These are phyloP conservation scores for Morone chrysops DNA, from an alignment of 2,113 vertebrate species.

Conservation along the genomic window DNA sequence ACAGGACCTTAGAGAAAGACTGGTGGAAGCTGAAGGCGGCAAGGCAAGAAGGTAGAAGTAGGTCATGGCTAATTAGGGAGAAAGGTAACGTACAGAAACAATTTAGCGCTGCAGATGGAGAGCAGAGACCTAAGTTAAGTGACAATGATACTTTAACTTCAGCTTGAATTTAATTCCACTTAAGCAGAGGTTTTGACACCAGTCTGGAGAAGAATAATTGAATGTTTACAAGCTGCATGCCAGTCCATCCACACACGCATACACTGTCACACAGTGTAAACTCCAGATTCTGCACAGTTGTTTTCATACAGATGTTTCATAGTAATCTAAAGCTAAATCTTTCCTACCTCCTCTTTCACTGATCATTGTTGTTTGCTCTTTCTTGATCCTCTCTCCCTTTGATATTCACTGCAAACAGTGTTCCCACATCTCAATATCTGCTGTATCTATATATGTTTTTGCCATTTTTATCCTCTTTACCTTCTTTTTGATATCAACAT, in stretches of 20 bases:
- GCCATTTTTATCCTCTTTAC: constrained; percentile 38
- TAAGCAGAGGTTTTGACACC: constrained; percentile 34
- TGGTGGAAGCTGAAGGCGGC: constrained; percentile 47
- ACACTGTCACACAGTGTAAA: constrained; percentile 20
- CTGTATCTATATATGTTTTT: constrained; percentile 33
- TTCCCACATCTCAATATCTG: constrained; percentile 36
- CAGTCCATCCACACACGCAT: background rate
- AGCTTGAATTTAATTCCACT: constrained; percentile 37
- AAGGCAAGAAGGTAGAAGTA: constrained; percentile 59
- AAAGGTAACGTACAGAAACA: constrained; percentile 52
- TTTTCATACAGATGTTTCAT: constrained; percentile 31
- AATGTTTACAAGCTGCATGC: constrained; percentile 29
- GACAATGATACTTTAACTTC: constrained; percentile 44
- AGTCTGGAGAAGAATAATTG: constrained; percentile 21
- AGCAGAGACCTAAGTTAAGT: constrained; percentile 35
- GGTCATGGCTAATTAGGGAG: constrained; percentile 64
- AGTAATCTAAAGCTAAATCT: constrained; percentile 11
- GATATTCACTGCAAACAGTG: constrained; percentile 35
- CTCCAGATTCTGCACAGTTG: constrained; percentile 7
- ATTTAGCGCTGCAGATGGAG: constrained; percentile 49
- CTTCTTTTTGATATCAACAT: constrained; percentile 40
- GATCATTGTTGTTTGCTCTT: constrained; percentile 24
- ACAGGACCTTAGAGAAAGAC: constrained; percentile 43
- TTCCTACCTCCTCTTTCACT: constrained; percentile 14
- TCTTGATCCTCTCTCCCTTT: constrained; percentile 36